These are phyloP conservation scores for Xerus rutilus DNA, from an alignment of 2,797 vertebrate species.

Conservation along the genomic window DNA sequence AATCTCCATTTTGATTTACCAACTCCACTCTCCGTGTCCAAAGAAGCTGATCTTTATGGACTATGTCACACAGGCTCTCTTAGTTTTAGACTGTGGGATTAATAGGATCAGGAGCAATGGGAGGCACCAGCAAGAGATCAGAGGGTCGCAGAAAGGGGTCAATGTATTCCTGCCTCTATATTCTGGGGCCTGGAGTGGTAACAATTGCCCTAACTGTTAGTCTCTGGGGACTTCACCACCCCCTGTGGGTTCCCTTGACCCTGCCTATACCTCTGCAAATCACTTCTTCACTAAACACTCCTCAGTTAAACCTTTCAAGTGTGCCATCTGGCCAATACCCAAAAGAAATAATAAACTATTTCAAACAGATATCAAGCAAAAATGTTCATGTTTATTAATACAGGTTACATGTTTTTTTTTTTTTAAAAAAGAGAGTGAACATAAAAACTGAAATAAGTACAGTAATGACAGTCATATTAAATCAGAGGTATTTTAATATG, in stretches of 20 bases:
- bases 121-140: neutral
- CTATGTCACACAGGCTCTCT: neutral
- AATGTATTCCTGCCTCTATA: neutral
- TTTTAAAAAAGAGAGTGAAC: neutral
- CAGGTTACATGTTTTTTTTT: constrained; percentile 23
- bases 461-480: constrained; percentile 45
- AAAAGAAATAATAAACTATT: neutral
- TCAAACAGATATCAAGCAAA: constrained; percentile 16
- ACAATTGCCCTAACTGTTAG: neutral
- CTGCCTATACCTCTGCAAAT: neutral
- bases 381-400: constrained; percentile 77
- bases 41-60: neutral
- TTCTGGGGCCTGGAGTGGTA: neutral
- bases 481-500: constrained; percentile 54
- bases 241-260: neutral
- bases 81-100: neutral
- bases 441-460: constrained; percentile 64
- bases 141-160: neutral
- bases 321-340: neutral
- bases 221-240: neutral
- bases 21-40: neutral
- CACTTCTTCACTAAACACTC: neutral
- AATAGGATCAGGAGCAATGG: neutral
- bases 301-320: neutral
- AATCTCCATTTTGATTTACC: neutral